A percentile compares a stretch with the other conserved stretches of the same genome.
Evolutionary conservation across 2,113 vertebrate species (phyloP).

Genomic region (Rhinogobius similis): DNA sequence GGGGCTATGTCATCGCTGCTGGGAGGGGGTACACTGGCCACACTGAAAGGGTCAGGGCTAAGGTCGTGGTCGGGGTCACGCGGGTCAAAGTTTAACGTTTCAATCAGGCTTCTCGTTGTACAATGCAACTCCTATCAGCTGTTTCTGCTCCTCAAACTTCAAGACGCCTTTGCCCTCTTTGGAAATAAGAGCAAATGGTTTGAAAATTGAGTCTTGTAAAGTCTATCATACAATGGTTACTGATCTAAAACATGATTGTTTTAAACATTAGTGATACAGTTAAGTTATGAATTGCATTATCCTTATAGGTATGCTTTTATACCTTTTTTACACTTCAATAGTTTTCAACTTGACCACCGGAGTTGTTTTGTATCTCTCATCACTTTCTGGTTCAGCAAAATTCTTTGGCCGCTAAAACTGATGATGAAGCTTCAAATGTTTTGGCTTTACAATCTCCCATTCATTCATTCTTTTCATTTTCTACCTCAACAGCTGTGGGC

Average conservation of each 20-base stretch:
- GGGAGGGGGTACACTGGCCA: conserved; percentile 21
- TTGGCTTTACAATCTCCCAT: not conserved
- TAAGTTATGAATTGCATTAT: no score
- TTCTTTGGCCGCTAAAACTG: conserved; percentile 1
- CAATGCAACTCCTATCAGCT: conserved; percentile 35
- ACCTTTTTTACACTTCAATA: no score
- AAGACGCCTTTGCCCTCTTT: not conserved
- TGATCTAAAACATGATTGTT: not conserved
- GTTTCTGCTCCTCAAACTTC: conserved; percentile 10
- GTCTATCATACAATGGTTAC: not conserved
- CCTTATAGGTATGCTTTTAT: no score
- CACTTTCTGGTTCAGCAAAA: conserved; percentile 6
- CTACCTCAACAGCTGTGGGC: not conserved
- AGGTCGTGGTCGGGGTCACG: conserved; percentile 26
- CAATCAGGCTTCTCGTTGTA: conserved; percentile 32
- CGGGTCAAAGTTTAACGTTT: conserved; percentile 56
- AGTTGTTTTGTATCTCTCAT: not conserved
- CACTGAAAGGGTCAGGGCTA: conserved; percentile 37
- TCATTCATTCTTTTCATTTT: not conserved
- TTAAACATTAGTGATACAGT: not conserved
- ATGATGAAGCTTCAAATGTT: not conserved
- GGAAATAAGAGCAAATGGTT: not conserved
- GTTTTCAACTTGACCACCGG: not conserved
- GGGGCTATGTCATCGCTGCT: not conserved
- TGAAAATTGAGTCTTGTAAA: not conserved